A percentile compares a stretch with the other conserved stretches of the same genome.
These are phyloP conservation scores for Tauraco hartlaubi DNA, from an alignment of 2,797 vertebrate genomes.

Conservation along the genomic window DNA sequence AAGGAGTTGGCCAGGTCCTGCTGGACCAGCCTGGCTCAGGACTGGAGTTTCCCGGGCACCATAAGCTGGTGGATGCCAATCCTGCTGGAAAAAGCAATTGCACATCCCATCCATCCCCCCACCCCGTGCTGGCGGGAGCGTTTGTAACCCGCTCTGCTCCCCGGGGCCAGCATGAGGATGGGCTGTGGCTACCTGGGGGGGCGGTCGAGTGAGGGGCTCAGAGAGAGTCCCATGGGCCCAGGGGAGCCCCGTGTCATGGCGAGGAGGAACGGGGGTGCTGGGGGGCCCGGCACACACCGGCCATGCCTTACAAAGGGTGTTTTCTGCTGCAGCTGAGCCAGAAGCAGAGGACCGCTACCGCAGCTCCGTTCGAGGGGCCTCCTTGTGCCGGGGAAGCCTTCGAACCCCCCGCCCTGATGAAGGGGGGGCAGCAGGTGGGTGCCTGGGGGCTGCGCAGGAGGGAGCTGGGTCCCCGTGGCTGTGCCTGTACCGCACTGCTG, in stretches of 20 bases:
- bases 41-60: background rate
- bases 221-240: accelerated
- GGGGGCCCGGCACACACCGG: accelerated
- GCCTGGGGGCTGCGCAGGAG: accelerated
- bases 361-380: slow-evolving; percentile 87
- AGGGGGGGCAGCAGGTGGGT: slow-evolving; percentile 83
- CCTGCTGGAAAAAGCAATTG: background rate
- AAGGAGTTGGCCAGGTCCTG: background rate
- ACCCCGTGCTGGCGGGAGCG: background rate
- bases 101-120: background rate
- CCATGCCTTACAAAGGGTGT: background rate
- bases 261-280: background rate
- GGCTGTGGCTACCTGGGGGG: accelerated
- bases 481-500: background rate
- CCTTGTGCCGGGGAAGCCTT: slow-evolving; percentile 81
- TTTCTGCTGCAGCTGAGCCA: slow-evolving; percentile 79
- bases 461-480: background rate
- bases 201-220: accelerated
- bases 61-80: background rate
- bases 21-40: background rate
- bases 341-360: slow-evolving; percentile 84
- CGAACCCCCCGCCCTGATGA: slow-evolving; percentile 86
- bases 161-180: accelerated
- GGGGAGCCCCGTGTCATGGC: accelerated
- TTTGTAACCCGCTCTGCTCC: background rate